Evolutionary conservation across 2,797 vertebrate genomes (phyloP), one percentile per base, ranked within the genome.

Genomic region (Aulostomus chinensis): DNA sequence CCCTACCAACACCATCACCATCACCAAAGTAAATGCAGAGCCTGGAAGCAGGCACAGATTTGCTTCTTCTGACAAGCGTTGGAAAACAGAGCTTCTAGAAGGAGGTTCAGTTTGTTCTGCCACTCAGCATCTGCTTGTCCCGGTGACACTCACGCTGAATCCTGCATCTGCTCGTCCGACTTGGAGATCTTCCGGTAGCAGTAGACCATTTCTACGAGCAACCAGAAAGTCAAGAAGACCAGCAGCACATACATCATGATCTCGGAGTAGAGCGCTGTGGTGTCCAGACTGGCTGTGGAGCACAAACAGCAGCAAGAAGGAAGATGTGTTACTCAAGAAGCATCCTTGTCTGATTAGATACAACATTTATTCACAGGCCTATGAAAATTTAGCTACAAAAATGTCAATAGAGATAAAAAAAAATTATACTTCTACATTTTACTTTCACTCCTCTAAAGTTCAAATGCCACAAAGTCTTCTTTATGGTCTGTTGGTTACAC

Each of bases 221-320:
- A 91, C 97, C 96, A 99, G 56, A 94, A 76, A 21, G 95, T 98
- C 74, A 99, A 92, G 83, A 94, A 96, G 57, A 97, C 94, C 81
- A 98, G 92, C 54, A 99, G 90, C 59, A 97, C 92, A 28, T 98
- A 98, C 97, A 98, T 99, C 95, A 96, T 96, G 66, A 98, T 94
- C 86, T 96, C 92, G 0, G 97, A 98, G 88, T 98, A 94, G 64
- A 96, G 78, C 0, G 96, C 94, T 1, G 94, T 89, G 54, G 86
- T 48, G 74, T 97, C 93, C 21, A 62, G 58, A 59, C 77, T 91
- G 35, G 89, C 97, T 99, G 91, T 41, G 43, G 62, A 64, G 68
- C 58, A 82, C 38, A 85, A 59, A 77, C 62, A 66, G 60, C 13
- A 28, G 30, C 32, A 28, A 34, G 29, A 15, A 22, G 14, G 7